Conservation (phyloP, 2,113 vertebrate genomes). For the Pseudopodoces humilis region DNA sequence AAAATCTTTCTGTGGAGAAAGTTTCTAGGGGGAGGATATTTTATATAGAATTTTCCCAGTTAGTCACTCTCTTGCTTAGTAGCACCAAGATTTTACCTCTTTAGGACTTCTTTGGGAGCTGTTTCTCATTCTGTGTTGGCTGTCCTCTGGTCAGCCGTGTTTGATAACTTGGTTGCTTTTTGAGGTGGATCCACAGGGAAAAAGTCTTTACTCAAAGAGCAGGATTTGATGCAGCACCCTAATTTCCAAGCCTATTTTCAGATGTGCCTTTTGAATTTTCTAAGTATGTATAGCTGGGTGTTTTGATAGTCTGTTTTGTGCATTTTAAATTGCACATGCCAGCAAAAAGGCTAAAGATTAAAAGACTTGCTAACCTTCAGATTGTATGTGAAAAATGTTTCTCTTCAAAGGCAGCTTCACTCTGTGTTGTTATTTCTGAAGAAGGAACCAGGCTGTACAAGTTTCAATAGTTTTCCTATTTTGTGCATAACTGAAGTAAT, state of each 20-base stretch:
- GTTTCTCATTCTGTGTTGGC: not conserved
- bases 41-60: not conserved
- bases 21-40: not conserved
- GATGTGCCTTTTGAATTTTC: not conserved
- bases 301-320: conserved; percentile 40
- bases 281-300: not conserved
- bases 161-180: not conserved
- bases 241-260: conserved; percentile 10
- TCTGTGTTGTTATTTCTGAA: conserved; percentile 1
- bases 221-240: not conserved
- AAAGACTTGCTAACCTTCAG: conserved; percentile 43
- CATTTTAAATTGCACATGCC: conserved; percentile 43
- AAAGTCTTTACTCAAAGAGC: not conserved
- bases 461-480: not conserved
- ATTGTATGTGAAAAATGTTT: not conserved
- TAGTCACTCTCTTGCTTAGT: not conserved
- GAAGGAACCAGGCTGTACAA: not conserved
- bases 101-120: not conserved
- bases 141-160: not conserved
- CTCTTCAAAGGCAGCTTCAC: conserved; percentile 25
- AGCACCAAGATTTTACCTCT: not conserved
- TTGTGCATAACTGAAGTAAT: not conserved
- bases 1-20: not conserved
- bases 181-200: not conserved
- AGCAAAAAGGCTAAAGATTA: conserved; percentile 54